A percentile compares a stretch with the other conserved stretches of the same genome.
phyloP scores from a whole-genome alignment of 2,113 vertebrate species.

The Hippocampus guttulatus region DNA sequence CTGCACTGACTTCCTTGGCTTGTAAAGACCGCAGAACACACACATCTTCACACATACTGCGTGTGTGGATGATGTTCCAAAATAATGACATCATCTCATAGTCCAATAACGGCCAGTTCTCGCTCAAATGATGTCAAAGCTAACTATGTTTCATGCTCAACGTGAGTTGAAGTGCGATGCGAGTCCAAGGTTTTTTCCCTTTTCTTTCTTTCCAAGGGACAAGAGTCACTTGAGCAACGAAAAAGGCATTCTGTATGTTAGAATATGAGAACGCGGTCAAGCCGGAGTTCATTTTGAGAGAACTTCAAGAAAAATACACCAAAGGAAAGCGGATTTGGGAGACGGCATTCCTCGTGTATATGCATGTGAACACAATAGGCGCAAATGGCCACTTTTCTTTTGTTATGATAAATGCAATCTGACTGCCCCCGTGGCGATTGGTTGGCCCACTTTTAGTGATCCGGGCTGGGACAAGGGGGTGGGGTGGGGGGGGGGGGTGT shows the following conservation, averaged over 20 bases:
- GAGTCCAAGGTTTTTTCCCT: background rate
- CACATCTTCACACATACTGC: constrained; percentile 13
- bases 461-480: constrained; percentile 5
- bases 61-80: background rate
- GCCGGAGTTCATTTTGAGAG: background rate
- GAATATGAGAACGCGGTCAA: background rate
- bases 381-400: constrained; percentile 60
- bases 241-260: background rate
- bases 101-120: background rate
- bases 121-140: background rate
- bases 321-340: no score
- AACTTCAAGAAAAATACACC: background rate
- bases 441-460: constrained; percentile 54
- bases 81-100: background rate
- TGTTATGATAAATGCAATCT: constrained; percentile 69
- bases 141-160: background rate
- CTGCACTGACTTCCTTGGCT: constrained; percentile 49
- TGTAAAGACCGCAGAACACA: constrained; percentile 25
- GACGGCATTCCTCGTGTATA: background rate
- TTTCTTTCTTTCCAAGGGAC: background rate
- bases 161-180: background rate
- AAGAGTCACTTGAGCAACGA: background rate
- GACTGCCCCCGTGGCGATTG: constrained; percentile 48
- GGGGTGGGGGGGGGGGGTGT: constrained; percentile 28
- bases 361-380: constrained; percentile 8